Conservation (phyloP, 2,113 vertebrate species). For the Glaucomys volans region DNA sequence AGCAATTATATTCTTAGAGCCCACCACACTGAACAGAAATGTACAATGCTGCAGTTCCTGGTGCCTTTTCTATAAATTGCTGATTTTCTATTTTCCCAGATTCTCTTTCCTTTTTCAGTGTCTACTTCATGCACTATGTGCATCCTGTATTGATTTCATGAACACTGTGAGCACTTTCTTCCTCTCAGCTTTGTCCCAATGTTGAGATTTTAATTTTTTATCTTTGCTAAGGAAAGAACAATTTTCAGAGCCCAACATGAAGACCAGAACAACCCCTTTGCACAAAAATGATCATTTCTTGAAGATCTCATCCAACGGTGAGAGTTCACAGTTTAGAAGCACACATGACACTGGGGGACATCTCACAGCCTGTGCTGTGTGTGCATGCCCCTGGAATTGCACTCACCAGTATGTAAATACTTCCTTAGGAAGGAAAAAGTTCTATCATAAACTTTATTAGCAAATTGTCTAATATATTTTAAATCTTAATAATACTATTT, state of each 20-base stretch:
- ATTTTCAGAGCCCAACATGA: not conserved
- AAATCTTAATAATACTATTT: not conserved
- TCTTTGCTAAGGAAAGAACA: not conserved
- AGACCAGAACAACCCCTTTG: not conserved
- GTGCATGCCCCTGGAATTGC: not conserved
- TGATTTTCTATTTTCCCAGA: not conserved
- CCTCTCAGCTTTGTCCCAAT: not conserved
- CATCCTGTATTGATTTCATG: too few species aligned
- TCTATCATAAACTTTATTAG: not conserved
- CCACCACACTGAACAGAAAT: not conserved
- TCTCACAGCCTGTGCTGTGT: not conserved
- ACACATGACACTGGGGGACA: too few species aligned
- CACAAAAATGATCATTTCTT: not conserved
- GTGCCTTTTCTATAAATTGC: not conserved
- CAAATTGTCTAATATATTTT: not conserved
- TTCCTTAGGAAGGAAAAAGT: not conserved
- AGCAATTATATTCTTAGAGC: not conserved
- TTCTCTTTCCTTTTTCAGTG: too few species aligned
- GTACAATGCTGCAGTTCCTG: too few species aligned
- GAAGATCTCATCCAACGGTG: not conserved
- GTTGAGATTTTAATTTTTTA: not conserved
- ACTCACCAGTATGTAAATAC: not conserved
- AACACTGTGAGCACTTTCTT: not conserved
- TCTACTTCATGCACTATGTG: not conserved
- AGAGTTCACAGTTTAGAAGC: not conserved